phyloP scores from a whole-genome alignment of 2,113 vertebrate species.

The Heliornis fulica region DNA sequence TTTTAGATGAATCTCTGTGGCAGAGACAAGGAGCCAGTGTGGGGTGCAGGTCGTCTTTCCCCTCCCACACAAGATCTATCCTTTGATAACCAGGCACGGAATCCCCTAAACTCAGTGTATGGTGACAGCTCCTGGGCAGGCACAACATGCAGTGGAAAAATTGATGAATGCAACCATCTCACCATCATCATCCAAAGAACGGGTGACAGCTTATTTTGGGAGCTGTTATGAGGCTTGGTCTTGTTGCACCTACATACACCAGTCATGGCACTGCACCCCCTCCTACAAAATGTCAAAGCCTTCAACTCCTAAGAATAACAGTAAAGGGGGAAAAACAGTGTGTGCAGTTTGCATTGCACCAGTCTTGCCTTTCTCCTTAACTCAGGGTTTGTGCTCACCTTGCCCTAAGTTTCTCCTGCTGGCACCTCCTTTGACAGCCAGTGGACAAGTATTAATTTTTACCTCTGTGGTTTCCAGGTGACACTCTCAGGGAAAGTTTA shows the following conservation, averaged over 20 bases:
- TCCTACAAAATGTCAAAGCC: constrained; percentile 39
- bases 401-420: background rate
- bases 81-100: constrained; percentile 21
- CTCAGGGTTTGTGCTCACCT: background rate
- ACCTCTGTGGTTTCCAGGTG: constrained; percentile 50
- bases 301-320: background rate
- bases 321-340: background rate
- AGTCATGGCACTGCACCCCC: fast-evolving
- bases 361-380: background rate
- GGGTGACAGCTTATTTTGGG: background rate
- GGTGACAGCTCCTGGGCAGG: background rate
- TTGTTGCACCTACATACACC: background rate
- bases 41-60: constrained; percentile 43
- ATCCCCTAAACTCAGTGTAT: constrained; percentile 13
- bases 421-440: background rate
- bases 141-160: constrained; percentile 14
- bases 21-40: background rate
- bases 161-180: background rate
- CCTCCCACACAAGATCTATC: constrained; percentile 47
- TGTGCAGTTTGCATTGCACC: background rate
- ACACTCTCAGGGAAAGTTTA: constrained; percentile 56
- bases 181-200: background rate
- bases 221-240: background rate
- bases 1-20: background rate
- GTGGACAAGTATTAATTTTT: background rate